Conservation (phyloP, 1,140 invertebrate genomes). For the Drosophila yakuba region DNA sequence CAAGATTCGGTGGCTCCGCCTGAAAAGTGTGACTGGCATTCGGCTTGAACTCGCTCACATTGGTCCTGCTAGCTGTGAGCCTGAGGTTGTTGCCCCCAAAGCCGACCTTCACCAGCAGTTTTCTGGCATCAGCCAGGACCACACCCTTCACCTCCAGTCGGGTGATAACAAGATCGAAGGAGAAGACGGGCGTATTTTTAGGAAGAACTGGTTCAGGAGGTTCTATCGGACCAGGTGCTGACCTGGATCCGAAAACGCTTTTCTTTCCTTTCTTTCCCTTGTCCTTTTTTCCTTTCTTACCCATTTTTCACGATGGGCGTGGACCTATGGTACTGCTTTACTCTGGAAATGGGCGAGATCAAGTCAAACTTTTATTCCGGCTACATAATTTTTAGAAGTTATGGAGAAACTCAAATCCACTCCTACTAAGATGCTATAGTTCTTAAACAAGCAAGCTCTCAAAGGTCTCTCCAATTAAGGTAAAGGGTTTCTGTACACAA, state of each 20-base stretch:
- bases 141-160: constrained; percentile 9
- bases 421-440: neutral
- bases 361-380: neutral
- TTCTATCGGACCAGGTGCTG: neutral
- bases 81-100: constrained; percentile 10
- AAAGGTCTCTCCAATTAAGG: neutral
- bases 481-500: neutral
- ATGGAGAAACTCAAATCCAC: neutral
- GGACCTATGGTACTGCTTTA: neutral
- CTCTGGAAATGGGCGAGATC: neutral
- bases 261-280: neutral
- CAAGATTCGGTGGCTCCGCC: constrained; percentile 6
- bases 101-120: constrained; percentile 10
- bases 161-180: constrained; percentile 27
- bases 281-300: constrained; percentile 22
- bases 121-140: constrained; percentile 10
- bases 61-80: constrained; percentile 3
- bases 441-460: neutral
- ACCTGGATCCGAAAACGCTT: neutral
- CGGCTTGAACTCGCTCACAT: constrained; percentile 17
- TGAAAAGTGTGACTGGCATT: constrained; percentile 17
- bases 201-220: constrained; percentile 3
- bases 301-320: neutral
- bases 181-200: constrained; percentile 11
- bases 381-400: constrained; percentile 7